phyloP scores from a whole-genome alignment of 2,888 invertebrate genomes.

The Meiosimyza decipiens region DNA sequence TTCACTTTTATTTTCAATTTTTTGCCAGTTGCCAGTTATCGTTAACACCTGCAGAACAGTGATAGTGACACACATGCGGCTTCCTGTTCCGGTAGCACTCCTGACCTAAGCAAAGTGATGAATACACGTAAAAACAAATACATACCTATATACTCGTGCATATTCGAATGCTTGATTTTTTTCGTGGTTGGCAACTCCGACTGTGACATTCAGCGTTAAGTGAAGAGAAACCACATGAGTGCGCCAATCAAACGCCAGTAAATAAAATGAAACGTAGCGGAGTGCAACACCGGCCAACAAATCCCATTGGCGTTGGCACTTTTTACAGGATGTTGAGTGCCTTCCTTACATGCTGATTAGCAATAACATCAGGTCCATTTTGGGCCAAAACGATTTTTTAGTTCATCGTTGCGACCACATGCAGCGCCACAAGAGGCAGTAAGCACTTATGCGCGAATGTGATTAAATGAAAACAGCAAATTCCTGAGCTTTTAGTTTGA shows the following conservation, averaged over 20 bases:
- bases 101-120: background rate
- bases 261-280: background rate
- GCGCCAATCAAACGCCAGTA: conserved; percentile 11
- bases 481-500: no score
- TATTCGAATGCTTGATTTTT: background rate
- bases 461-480: no score
- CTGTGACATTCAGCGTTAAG: conserved; percentile 34
- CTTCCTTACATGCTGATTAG: no score
- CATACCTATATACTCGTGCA: background rate
- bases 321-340: no score
- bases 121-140: background rate
- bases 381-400: no score
- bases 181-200: conserved; percentile 12
- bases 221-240: conserved; percentile 35
- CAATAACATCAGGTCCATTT: no score
- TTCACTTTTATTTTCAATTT: no score
- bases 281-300: background rate
- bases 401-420: no score
- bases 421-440: no score
- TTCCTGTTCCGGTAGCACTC: background rate
- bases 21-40: no score
- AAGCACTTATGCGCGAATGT: no score
- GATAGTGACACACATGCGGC: background rate
- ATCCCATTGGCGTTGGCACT: no score
- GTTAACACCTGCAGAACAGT: background rate